Base-by-base conservation (phyloP, 1,140 invertebrate genomes). In the Saccostrea cuccullata region DNA sequence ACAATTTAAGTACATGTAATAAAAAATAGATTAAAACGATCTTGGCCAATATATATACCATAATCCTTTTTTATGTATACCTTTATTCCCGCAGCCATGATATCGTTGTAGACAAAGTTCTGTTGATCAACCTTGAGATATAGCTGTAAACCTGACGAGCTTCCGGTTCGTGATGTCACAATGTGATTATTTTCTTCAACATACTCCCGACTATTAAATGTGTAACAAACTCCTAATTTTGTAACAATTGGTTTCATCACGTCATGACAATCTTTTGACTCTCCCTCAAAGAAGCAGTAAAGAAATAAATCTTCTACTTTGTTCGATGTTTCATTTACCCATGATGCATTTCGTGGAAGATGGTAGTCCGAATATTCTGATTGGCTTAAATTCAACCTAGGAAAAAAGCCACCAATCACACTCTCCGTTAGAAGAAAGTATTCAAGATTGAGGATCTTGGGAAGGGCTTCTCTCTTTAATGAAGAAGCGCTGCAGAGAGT, bases 31-130 rank as follows among this genome's bases (percentile, higher is more conserved):
- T 36, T 36, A 36, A 36, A 36, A 36, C 30, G 0, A 36, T 36
- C 30, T 36, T 36, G 2, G 30, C 30, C 30, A 36, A 36, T 36
- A 36, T 36, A 36, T 36, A 36, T 36, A 36, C 30, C 30, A 36
- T 36, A 36, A 36, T 36, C 30, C 30, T 36, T 36, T 36, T 36
- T 36, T 36, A 36, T 36, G 30, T 36, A 36, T 84, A 87, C 88
- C 82, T 89, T 89, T 20, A 89, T 60, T 12, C 89, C 89, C 15
- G 89, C 89, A 4, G 83, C 86, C 64, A 89, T 87, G 55, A 87
- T 67, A 8, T 84, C 26, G 30, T 85, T 89, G 17, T 17, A 87
- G 2, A 89, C 89, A 56, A 87, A 89, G 9, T 87, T 84, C 6
- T 67, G 30, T n/a, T 89, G 89, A 23, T 89, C 55, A 15, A 87